Base-by-base conservation (phyloP, 2,888 invertebrate species). In the Callinectes sapidus region DNA sequence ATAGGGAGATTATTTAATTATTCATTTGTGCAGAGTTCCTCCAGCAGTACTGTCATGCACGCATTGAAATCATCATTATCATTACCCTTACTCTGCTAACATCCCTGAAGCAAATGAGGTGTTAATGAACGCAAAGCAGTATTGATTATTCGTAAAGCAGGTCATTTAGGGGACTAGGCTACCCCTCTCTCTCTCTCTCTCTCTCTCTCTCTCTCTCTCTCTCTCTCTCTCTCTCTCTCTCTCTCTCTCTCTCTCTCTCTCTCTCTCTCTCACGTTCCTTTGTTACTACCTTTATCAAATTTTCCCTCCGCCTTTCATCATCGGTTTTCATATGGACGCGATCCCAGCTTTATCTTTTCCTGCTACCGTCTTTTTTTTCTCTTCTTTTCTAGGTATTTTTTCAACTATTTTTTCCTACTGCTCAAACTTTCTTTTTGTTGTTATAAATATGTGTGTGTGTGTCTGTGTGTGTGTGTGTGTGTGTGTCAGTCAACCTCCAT, bases 191-290 rank as follows among this genome's bases (percentile, higher is more conserved):
- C 66, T 71, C 66, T 71, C 66, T 71, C 66, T 71, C 66, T 71
- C 66, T 71, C 66, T 71, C 66, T 71, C 66, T 71, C 66, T 71
- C 66, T 71, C 66, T 71, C 66, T 71, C 66, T 71, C 66, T 71
- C 66, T 71, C 71, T 71, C 71, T 71, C 71, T 71, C 71, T 71
- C 71, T 71, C 71, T 71, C 71, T 71, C 71, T 71, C 71, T 71
- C 71, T 71, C 71, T 71, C 71, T 71, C 71, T 71, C 71, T 71
- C 71, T 71, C 71, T 71, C 71, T 71, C 71, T 71, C 71, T 71
- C 71, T 71, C n/a, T 71, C 71, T 71, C 71, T 71, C 28, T 28
- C 71, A 71, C 71, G 71, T 71, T 71, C 28, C 71, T 71, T 71
- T 71, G 71, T 71, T 28, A 71, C 28, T 71, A 71, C 71, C 71